Base-by-base conservation (phyloP, 2,888 invertebrate species). In the Cephus spinipes region DNA sequence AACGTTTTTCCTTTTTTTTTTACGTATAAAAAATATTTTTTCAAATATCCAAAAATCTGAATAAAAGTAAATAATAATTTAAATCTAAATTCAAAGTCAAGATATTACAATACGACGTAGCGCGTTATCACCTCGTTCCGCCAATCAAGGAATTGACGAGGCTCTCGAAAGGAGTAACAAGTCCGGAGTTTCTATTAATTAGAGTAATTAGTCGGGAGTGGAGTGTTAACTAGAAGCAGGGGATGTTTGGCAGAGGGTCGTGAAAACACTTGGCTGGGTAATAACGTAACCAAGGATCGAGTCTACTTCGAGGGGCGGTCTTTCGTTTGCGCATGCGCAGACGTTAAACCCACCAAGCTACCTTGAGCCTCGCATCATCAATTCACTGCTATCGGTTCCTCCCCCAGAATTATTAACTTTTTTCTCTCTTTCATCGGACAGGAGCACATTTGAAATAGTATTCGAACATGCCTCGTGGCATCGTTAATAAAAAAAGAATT, bases 151-250 rank as follows among this genome's bases (percentile, higher is more conserved):
- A 23, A 55, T 55, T 15, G 55, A 55, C 23, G 23, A 55, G 9
- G 9, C 55, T 23, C 15, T 6, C 23, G 23, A 55, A 55, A 55
- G 55, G 55, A 55, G 55, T 55, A 55, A 55, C 55, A 23, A 55
- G 55, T 55, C 23, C 55, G 30, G 75, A 75, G 78, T 68, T 87
- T 86, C 86, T 87, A 89, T 90, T 89, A 89, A 89, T 89, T 88
- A 87, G 88, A 87, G 88, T 89, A 90, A 90, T 90, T 90, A 89
- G 89, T 89, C 85, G 83, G 84, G 83, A 87, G 85, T 86, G 86
- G 85, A 88, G 89, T 88, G 90, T 90, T 90, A 89, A 90, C 87
- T 89, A 88, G 84, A 82, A 87, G 87, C 85, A 85, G 85, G 86
- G 83, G 81, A 81, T 78, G 82, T 79, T 78, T 79, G 80, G 80